Evolutionary conservation across 2,888 invertebrate genomes (phyloP), one percentile per base, ranked within the genome.

Genomic region (Limnephilus auricula): DNA sequence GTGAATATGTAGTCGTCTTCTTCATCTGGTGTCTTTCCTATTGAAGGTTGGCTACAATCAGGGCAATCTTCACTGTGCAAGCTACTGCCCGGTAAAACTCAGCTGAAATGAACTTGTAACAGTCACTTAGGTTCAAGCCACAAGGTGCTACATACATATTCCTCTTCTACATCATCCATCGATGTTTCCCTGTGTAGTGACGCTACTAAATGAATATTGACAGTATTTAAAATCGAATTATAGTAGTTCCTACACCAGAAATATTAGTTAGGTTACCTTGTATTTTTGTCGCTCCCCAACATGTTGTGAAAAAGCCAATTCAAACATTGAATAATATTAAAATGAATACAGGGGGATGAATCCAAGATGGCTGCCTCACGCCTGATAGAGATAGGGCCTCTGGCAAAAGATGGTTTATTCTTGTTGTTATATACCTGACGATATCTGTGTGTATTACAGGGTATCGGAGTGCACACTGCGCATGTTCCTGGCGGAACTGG

Each of bases 401-500:
- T n/a, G 6, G 9, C 25, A n/a, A 65, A 9, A 2, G 65, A 65
- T 65, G 65, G 65, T 25, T 18, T 18, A 18, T 18, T 18, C 18
- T 65, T 15, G 45, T 50, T 50, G 13, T 12, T 50, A 50, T 50
- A 15, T 50, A 15, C 15, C 2, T 50, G 12, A 50, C 13, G 15
- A 50, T 65, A 25, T n/a, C 25, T 9, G 25, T 5, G 25, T 82
- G 9, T 83, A 25, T 79, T 83, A n/a, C 40, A 90, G 90, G 12
- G 65, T 45, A n/a, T 94, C 94, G 79, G 94, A 97, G 84, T 98
- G 98, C 94, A 97, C 97, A 3, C 96, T 99, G 91, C 98, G 98
- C 94, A 97, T 97, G 93, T 99, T 99, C 95, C 95, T 99, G 90
- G 97, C 97, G 86, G 98, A 98, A 94, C 98, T 99, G 95, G 98